Percentiles rank a stretch among this genome's conserved stretches.
phyloP scores from a whole-genome alignment of 1,140 invertebrate species.

The Drosophila pachea region DNA sequence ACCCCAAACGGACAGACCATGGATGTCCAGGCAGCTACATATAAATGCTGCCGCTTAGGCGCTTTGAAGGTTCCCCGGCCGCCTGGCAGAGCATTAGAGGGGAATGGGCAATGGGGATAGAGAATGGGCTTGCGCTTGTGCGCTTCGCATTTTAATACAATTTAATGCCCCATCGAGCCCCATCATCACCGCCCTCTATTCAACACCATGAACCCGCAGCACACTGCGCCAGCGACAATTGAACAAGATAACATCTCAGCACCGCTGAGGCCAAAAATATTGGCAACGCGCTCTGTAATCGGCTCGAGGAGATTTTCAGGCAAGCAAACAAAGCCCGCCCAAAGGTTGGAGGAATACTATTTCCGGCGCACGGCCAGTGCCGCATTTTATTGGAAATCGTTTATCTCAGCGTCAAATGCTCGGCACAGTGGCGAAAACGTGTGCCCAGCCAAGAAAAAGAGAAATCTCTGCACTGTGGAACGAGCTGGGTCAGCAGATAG shows the following conservation, averaged over 20 bases:
- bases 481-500: background rate
- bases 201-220: background rate
- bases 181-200: constrained; percentile 48
- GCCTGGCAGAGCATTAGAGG: constrained; percentile 56
- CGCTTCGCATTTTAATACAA: constrained; percentile 76
- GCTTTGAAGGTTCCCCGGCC: constrained; percentile 43
- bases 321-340: constrained; percentile 37
- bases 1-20: too few species aligned
- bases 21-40: constrained; percentile 44
- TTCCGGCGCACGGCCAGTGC: constrained; percentile 53
- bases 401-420: constrained; percentile 58
- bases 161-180: constrained; percentile 70
- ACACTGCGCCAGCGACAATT: constrained; percentile 51
- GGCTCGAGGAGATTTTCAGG: constrained; percentile 32
- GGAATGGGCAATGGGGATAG: constrained; percentile 27
- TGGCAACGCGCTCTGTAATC: constrained; percentile 24
- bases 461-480: constrained; percentile 44
- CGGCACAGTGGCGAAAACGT: constrained; percentile 49
- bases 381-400: constrained; percentile 74
- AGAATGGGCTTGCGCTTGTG: constrained; percentile 45
- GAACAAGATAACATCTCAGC: constrained; percentile 60
- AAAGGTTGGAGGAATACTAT: constrained; percentile 40
- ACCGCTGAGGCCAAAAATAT: constrained; percentile 25
- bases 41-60: constrained; percentile 69
- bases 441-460: constrained; percentile 39